These are phyloP conservation scores for Xyrauchen texanus DNA, from an alignment of 2,113 vertebrate genomes.

Conservation along the genomic window DNA sequence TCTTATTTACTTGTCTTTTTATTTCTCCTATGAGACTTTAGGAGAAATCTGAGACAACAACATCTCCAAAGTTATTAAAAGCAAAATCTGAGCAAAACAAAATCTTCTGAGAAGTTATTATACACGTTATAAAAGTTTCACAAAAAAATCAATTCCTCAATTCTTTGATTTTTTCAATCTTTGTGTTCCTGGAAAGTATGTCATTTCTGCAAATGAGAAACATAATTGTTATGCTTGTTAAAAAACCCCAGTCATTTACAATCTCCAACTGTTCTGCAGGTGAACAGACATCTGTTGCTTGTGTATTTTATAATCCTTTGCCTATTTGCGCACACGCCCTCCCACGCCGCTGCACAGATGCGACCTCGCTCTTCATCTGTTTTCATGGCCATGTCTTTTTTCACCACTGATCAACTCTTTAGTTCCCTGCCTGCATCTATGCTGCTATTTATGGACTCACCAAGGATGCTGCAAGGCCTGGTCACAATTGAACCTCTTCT, in stretches of 20 bases:
- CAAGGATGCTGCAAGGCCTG: constrained; percentile 85
- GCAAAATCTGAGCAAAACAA: no score
- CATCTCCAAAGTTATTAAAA: no score
- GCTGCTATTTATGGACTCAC: constrained; percentile 69
- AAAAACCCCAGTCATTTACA: not conserved
- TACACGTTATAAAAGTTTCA: no score
- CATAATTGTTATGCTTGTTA: not conserved
- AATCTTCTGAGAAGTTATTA: no score
- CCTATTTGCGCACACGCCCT: not conserved
- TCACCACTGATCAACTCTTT: constrained; percentile 23
- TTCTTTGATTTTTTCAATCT: no score
- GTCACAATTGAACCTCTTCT: constrained; percentile 81
- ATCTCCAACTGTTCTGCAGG: not conserved
- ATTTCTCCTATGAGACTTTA: no score
- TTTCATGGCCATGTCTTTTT: constrained; percentile 30
- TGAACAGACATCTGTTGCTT: constrained; percentile 21
- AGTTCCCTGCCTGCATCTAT: constrained; percentile 2
- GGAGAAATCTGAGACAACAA: no score
- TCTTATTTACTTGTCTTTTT: no score
- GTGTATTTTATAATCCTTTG: constrained; percentile 1
- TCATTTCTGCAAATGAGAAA: no score
- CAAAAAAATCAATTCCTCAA: no score
- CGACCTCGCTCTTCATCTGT: constrained; percentile 10
- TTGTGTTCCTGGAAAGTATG: no score
- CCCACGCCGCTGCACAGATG: constrained; percentile 22